Conservation (phyloP, 2,113 vertebrate species). For the Oncorhynchus keta region DNA sequence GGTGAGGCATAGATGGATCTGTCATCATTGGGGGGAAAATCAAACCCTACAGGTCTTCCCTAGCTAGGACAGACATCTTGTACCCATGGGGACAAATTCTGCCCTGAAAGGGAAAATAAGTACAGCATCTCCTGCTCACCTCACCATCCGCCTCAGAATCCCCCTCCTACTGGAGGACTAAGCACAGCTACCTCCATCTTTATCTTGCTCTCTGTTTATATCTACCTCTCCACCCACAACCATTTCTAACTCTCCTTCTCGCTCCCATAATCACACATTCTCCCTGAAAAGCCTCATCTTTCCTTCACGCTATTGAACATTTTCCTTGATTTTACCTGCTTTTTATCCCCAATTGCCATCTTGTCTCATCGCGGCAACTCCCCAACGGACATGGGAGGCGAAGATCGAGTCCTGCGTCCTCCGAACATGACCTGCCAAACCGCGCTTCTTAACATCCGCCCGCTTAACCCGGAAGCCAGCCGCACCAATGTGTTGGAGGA, state of each 20-base stretch:
- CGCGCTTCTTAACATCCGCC: too few relatives aligned
- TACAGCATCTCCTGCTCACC: constrained; percentile 55
- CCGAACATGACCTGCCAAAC: too few relatives aligned
- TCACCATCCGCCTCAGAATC: constrained; percentile 8
- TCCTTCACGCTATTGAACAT: too few relatives aligned
- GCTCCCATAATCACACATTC: too few relatives aligned
- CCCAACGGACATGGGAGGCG: too few relatives aligned
- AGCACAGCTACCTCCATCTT: neutral
- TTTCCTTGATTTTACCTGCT: neutral
- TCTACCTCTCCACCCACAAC: too few relatives aligned
- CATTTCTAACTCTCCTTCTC: too few relatives aligned
- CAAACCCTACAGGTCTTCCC: constrained; percentile 54
- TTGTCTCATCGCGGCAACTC: too few relatives aligned
- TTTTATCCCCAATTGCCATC: neutral
- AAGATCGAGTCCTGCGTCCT: too few relatives aligned
- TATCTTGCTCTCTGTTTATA: neutral
- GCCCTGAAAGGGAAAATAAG: constrained; percentile 76
- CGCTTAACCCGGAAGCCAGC: too few relatives aligned
- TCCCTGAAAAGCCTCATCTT: too few relatives aligned
- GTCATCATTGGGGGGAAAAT: constrained; percentile 57
- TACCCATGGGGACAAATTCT: constrained; percentile 62
- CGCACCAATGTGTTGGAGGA: too few relatives aligned
- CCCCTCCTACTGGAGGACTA: neutral
- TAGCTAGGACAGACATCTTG: constrained; percentile 65
- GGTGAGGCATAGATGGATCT: constrained; percentile 38